Base-by-base conservation (phyloP, 2,888 invertebrate species). In the Gasteruption jaculator region DNA sequence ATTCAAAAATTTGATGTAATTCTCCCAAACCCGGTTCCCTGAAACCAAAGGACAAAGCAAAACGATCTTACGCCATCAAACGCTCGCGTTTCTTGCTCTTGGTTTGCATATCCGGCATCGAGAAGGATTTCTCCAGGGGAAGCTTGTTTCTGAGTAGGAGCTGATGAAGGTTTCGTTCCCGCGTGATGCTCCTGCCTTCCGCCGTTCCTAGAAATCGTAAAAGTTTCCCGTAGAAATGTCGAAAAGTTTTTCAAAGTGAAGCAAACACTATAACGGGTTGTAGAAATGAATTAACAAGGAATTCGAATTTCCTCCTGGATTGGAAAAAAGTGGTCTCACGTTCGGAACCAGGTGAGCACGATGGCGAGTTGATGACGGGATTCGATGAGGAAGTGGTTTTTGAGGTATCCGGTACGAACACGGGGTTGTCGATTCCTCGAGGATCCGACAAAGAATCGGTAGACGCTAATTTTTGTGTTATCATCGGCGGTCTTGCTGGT, bases 61-160 rank as follows among this genome's bases (percentile, higher is more conserved):
- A n/a, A n/a, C n/a, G n/a, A n/a, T n/a, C 85, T 80, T 71, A 89
- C 89, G 80, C 83, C 56, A 81, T 74, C 8, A 85, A 71, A 45
- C 85, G 72, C 56, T 85, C 82, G 36, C 80, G 74, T 58, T 83
- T 86, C 68, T 86, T 88, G 2, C 76, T 76, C 56, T 81, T 82
- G 24, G 81, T 83, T 57, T 86, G 83, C 57, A 91, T 86, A 57
- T 91, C 88, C 0, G 91, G 90, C 82, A 91, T 83, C 0, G 90
- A 90, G 11, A 82, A 73, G 1, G 89, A 87, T 66, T 90, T 90
- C 61, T 87, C 86, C 31, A 90, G 65, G 0, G 85, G 82, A 6
- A 79, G 78, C 50, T 75, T 79, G 31, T 71, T 68, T 0, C 76
- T 76, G 1, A 81, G 69, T 19, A 81, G 56, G 21, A 81, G 62